phyloP scores from a whole-genome alignment of 1,140 invertebrate species.

The Grapholita molesta region DNA sequence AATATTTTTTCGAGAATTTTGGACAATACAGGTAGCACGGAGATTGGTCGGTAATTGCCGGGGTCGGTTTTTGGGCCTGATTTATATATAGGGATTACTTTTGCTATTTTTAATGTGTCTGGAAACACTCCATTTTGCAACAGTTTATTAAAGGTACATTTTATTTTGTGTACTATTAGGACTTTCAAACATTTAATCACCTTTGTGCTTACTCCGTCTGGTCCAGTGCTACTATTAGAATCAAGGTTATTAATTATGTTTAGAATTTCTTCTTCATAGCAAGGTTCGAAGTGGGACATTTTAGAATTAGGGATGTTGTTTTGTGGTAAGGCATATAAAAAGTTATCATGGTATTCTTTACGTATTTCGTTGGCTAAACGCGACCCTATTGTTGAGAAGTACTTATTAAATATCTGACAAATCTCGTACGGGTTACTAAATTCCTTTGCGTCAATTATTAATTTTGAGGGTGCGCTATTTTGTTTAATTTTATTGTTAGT shows the following conservation, averaged over 20 bases:
- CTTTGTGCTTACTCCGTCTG: conserved; percentile 23
- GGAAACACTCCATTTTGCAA: background rate
- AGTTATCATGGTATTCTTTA: background rate
- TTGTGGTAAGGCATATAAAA: background rate
- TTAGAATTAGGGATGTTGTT: background rate
- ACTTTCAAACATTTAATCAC: conserved; percentile 23
- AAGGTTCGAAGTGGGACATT: background rate
- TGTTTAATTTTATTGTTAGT: conserved; percentile 27
- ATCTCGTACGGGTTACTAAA: conserved; percentile 24
- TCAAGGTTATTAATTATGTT: conserved; percentile 21
- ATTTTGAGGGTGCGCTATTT: conserved; percentile 22
- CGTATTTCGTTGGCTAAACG: conserved; percentile 21
- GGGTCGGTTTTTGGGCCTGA: background rate
- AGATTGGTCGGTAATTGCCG: background rate
- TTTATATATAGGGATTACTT: background rate
- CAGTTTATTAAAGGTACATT: background rate
- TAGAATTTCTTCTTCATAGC: background rate
- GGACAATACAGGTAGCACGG: background rate
- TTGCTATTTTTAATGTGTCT: background rate
- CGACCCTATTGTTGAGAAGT: conserved; percentile 22
- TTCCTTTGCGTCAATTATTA: background rate
- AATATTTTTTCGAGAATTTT: background rate
- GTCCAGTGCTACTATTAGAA: conserved; percentile 12
- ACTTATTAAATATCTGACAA: conserved; percentile 30
- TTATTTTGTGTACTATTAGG: background rate